These are phyloP conservation scores for Malurus leucopterus DNA, from an alignment of 2,797 vertebrate species.

Conservation along the genomic window DNA sequence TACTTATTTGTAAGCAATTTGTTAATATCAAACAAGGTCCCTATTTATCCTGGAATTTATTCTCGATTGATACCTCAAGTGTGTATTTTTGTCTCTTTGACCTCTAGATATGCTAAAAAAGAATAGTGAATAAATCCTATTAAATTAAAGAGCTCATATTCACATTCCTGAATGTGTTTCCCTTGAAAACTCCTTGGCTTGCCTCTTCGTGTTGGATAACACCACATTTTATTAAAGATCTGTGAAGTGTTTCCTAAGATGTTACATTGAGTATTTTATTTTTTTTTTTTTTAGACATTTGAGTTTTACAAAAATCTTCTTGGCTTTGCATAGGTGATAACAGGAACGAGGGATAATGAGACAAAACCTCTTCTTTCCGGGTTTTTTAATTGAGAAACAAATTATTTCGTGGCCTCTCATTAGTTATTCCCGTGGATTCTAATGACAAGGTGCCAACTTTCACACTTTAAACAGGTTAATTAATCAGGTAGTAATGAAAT, in stretches of 20 bases:
- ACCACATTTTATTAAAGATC: conserved; percentile 75
- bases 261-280: conserved; percentile 18
- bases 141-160: conserved; percentile 33
- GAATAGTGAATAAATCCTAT: conserved; percentile 23
- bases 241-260: conserved; percentile 64
- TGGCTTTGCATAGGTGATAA: conserved; percentile 75
- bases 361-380: conserved; percentile 63
- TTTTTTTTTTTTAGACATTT: conserved; percentile 49
- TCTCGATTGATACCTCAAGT: not conserved
- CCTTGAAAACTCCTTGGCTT: conserved; percentile 63
- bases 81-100: not conserved
- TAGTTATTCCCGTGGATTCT: conserved; percentile 74
- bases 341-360: conserved; percentile 75
- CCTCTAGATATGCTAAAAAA: not conserved
- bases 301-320: conserved; percentile 66
- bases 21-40: not conserved
- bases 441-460: conserved; percentile 79
- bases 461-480: conserved; percentile 82
- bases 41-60: not conserved
- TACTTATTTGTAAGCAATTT: not conserved
- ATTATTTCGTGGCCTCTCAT: conserved; percentile 78
- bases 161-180: conserved; percentile 44
- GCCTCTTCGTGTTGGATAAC: conserved; percentile 63
- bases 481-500: conserved; percentile 81
- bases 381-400: conserved; percentile 78